These are phyloP conservation scores for Cataglyphis rosenhaueri DNA, from an alignment of 2,888 invertebrate species.

Conservation along the genomic window DNA sequence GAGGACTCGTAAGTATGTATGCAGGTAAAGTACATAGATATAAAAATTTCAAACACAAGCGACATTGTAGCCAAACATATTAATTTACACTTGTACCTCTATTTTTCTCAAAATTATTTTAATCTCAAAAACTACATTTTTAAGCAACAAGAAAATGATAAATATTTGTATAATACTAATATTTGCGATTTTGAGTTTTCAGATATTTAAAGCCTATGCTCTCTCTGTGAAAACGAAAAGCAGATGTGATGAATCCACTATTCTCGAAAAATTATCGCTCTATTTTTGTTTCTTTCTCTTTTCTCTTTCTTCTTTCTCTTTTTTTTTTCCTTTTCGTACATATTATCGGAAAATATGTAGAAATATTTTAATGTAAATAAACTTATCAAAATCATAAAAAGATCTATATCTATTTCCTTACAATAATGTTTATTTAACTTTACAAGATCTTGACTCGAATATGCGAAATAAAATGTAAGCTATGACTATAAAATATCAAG, in stretches of 20 bases:
- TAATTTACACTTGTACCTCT: background rate
- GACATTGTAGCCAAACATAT: background rate
- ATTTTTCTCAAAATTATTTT: slow-evolving; percentile 19
- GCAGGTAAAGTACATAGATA: slow-evolving; percentile 79
- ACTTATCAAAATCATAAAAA: background rate
- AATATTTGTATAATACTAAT: slow-evolving; percentile 67
- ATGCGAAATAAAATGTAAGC: background rate
- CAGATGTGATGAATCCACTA: slow-evolving; percentile 36
- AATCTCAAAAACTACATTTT: background rate
- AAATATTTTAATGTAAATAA: slow-evolving; percentile 37
- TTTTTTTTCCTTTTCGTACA: background rate
- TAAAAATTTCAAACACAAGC: slow-evolving; percentile 19
- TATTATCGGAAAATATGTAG: slow-evolving; percentile 16
- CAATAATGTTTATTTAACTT: slow-evolving; percentile 13
- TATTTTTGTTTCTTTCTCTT: background rate
- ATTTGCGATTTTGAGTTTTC: slow-evolving; percentile 76
- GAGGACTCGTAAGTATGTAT: slow-evolving; percentile 78
- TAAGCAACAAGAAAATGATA: background rate
- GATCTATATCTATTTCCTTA: background rate
- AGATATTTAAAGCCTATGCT: slow-evolving; percentile 67
- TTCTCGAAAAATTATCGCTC: slow-evolving; percentile 1
- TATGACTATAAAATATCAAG: background rate
- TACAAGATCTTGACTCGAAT: background rate
- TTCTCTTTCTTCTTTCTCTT: background rate
- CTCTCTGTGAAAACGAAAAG: slow-evolving; percentile 28